Base-by-base conservation (phyloP, 2,113 vertebrate genomes). In the Phrynosoma blainvillii region DNA sequence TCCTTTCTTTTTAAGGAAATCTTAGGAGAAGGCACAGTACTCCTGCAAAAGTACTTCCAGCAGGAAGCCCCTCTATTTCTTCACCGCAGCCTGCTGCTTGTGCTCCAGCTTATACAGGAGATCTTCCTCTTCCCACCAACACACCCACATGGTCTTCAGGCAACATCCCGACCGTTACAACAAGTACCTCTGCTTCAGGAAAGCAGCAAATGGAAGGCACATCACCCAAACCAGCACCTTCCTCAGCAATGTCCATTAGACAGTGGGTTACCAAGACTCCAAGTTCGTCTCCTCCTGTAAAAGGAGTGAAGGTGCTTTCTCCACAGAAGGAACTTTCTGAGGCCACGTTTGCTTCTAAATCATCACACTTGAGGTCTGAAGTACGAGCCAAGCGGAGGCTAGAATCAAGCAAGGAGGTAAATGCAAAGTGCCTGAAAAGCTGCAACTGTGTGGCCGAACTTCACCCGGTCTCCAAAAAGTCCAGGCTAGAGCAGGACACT, bases 311-410 rank as follows among this genome's bases (percentile, higher is more conserved):
- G 89, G 92, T 93, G 76, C 87, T 91, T 25, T 96, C 96, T 47
- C 93, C 96, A 13, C 94, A 96, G 47, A 95, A 93, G 97, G 97
- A 11, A 95, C 98, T 97, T 91, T 96, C 96, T 0, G 93, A 92
- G 40, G 86, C 65, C 32, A 0, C 88, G 66, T 85, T 65, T 6
- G 16, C 79, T 90, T 83, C 92, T 62, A 89, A 90, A 52, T 47
- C 84, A 66, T 88, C 65, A 52, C 86, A 85, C 30, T 81, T 2
- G 0, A 93, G 75, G 84, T 85, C 90, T 14, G 97, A 98, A 85
- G 97, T 96, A 12, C 96, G 97, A 79, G 98, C 96, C 59, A 99
- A 99, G 93, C 98, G 99, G 87, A 96, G 98, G 84, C 97, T 99
- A 65, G 98, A 99, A 88, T 97, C 98, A 0, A 95, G 95, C 47